Base-by-base conservation (phyloP, 2,113 vertebrate species). In the Sander vitreus region DNA sequence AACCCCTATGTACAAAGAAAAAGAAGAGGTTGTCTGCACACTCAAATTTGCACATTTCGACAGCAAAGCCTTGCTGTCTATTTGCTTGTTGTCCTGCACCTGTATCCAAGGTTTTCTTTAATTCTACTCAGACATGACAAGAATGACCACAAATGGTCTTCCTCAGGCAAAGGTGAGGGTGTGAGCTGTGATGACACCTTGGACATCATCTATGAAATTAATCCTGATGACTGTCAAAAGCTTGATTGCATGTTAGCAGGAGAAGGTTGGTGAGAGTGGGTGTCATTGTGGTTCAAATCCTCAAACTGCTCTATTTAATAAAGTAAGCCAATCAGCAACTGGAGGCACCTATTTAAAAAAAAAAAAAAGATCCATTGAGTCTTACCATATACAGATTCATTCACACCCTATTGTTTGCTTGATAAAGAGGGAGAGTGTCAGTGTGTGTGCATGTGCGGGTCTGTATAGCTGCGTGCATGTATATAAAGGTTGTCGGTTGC, bases 401-500 rank as follows among this genome's bases (percentile, higher is more conserved):
- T 72, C 36, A 60, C 5, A 39, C 33, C 33, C 12, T 54, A 15
- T 50, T 65, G 13, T 73, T 53, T 43, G 72, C 11, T 21, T 21
- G 30, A 25, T 57, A 27, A 57, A 72, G 39, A 62, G 10, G 18
- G 71, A 27, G 3, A 30, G 33, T 7, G 51, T 16, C 16, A 27
- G 53, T 60, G 59, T 65, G 79, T 65, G 18, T 73, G 39, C 7
- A 15, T 43, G 21, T 23, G 13, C 27, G 27, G 59, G 58, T 6
- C 4, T 54, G 66, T 66, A 47, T 82, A 51, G 65, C 64, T 59
- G 74, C 47, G 25, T 66, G 58, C 64, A 21, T 65, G 79, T 76
- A 66, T 78, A 70, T 72, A 78, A 88, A 84, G 74, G 76, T 85
- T 79, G 85, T 80, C 47, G 4, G 72, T 85, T 64, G 77, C 85